Conservation (phyloP, 1,140 invertebrate genomes). For the Thaumatotibia leucotreta region DNA sequence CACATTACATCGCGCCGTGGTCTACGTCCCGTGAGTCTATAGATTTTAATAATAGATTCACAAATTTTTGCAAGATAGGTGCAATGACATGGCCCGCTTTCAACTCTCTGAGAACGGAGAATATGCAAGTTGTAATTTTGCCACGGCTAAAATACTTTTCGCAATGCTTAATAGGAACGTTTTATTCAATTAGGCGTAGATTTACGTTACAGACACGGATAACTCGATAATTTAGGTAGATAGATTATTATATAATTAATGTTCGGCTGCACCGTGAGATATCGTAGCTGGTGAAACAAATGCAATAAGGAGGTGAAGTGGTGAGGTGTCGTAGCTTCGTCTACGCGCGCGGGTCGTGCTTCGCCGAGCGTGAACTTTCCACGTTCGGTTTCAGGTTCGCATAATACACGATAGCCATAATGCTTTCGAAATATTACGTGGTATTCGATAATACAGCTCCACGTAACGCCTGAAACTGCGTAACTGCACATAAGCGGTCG, state of each 20-base stretch:
- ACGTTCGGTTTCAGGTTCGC: conserved; percentile 70
- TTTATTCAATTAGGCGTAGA: not conserved
- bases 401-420: conserved; percentile 69
- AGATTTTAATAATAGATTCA: not conserved
- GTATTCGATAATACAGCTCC: conserved; percentile 60
- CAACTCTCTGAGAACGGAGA: not conserved
- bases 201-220: conserved; percentile 3
- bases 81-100: not conserved
- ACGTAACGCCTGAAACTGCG: conserved; percentile 55
- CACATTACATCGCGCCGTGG: conserved; percentile 24
- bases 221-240: not conserved
- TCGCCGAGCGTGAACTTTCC: conserved; percentile 68
- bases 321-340: conserved; percentile 16
- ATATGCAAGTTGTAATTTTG: not conserved
- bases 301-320: conserved; percentile 8
- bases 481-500: conserved; percentile 25
- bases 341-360: conserved; percentile 47
- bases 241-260: not conserved
- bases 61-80: not conserved
- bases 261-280: not conserved
- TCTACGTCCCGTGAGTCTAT: conserved; percentile 16
- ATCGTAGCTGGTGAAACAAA: not conserved
- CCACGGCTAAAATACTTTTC: not conserved
- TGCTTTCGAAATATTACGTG: conserved; percentile 70
- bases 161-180: not conserved